Conservation (phyloP, 2,888 invertebrate species). For the Antheraea assamensis region DNA sequence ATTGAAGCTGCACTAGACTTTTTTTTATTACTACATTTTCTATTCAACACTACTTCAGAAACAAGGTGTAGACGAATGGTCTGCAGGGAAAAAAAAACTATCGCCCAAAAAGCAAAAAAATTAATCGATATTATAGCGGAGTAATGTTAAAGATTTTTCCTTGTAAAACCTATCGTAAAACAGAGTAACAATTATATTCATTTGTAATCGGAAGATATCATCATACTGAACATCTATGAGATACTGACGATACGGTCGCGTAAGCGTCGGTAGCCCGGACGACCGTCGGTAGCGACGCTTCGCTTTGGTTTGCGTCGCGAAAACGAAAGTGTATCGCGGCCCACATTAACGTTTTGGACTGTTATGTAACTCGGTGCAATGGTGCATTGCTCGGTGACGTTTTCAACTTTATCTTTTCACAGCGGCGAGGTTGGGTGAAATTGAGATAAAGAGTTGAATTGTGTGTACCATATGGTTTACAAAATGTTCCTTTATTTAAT, state of each 20-base stretch:
- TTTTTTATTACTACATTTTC: no score
- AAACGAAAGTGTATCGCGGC: constrained; percentile 55
- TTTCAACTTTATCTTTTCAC: constrained; percentile 18
- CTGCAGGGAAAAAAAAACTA: no score
- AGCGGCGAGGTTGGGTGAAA: constrained; percentile 23
- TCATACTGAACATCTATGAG: background rate
- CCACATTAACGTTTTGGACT: constrained; percentile 58
- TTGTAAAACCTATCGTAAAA: no score
- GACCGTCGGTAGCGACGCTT: background rate
- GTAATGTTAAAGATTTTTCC: no score
- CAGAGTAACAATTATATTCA: background rate
- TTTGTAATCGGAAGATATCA: background rate
- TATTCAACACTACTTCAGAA: no score
- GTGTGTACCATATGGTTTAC: background rate
- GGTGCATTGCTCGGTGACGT: constrained; percentile 33
- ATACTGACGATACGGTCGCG: background rate
- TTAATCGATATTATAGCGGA: no score
- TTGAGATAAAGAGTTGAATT: constrained; percentile 12
- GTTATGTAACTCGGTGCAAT: constrained; percentile 54
- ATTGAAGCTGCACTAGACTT: no score
- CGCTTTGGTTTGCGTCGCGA: constrained; percentile 38
- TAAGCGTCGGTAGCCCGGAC: background rate
- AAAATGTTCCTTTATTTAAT: background rate
- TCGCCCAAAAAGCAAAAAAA: no score
- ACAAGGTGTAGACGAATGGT: no score